A percentile compares a stretch with the other conserved stretches of the same genome.
Conservation (phyloP, 2,888 invertebrate genomes). For the Brachyopa scutellaris region DNA sequence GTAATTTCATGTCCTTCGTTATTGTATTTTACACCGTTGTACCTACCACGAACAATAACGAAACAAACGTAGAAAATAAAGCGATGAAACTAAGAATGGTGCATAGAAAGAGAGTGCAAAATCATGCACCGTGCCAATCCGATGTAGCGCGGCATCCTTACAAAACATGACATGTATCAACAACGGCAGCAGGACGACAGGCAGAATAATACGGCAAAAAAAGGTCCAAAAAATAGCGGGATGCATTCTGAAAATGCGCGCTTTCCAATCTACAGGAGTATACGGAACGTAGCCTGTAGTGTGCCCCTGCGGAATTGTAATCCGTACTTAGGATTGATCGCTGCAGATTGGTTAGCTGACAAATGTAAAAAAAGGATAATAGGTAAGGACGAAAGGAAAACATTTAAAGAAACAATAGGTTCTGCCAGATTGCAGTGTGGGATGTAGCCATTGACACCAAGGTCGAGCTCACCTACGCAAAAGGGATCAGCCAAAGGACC, state of each 20-base stretch:
- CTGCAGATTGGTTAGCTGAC: constrained; percentile 45
- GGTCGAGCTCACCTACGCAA: constrained; percentile 57
- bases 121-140: constrained; percentile 59
- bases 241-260: constrained; percentile 66
- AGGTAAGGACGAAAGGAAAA: constrained; percentile 56
- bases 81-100: constrained; percentile 35
- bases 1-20: constrained; percentile 41
- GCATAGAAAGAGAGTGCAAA: constrained; percentile 48
- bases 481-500: constrained; percentile 30
- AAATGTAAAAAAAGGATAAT: constrained; percentile 53
- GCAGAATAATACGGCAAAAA: constrained; percentile 9
- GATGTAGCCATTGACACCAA: constrained; percentile 45
- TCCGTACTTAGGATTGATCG: constrained; percentile 71
- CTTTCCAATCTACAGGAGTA: constrained; percentile 32
- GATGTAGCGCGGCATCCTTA: constrained; percentile 47
- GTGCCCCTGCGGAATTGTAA: constrained; percentile 48
- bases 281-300: not conserved
- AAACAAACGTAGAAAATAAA: constrained; percentile 25
- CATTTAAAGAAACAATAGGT: constrained; percentile 64
- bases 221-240: constrained; percentile 51
- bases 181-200: constrained; percentile 35
- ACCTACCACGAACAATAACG: constrained; percentile 49
- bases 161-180: constrained; percentile 49
- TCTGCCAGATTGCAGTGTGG: constrained; percentile 26
- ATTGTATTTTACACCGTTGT: constrained; percentile 14